phyloP scores from a whole-genome alignment of 35 echinoderm and acorn worm species.

The Diadema setosum region DNA sequence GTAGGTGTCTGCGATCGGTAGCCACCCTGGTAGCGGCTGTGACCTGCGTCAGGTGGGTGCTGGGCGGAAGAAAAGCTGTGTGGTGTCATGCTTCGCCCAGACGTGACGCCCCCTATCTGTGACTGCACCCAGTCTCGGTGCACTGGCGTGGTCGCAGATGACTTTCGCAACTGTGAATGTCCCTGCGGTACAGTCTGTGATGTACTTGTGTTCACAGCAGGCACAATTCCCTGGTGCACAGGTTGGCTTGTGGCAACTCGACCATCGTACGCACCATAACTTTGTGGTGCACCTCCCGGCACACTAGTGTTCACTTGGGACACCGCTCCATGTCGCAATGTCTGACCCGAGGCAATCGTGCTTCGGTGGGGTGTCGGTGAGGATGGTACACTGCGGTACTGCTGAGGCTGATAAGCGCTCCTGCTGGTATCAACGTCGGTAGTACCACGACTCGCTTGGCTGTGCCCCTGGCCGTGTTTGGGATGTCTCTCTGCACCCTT shows the following conservation, averaged over 20 bases:
- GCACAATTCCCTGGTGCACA: background rate
- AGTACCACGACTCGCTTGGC: background rate
- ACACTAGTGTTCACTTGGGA: background rate
- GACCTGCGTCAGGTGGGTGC: background rate
- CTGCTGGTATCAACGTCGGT: background rate
- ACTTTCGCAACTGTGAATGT: background rate
- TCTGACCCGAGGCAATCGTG: background rate
- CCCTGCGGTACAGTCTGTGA: background rate
- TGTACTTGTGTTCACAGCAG: background rate
- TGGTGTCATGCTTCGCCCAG: background rate
- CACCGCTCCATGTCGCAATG: background rate
- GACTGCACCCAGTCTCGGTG: background rate
- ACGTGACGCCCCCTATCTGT: background rate
- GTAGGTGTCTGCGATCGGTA: conserved; percentile 17
- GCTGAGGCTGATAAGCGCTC: background rate
- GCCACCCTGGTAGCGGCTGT: background rate
- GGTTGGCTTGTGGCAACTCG: background rate
- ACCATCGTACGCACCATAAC: too few relatives aligned
- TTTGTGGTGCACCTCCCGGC: background rate
- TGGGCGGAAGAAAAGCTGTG: background rate
- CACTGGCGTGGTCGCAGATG: background rate
- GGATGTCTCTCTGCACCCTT: background rate
- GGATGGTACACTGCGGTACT: background rate
- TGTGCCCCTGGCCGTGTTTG: background rate
- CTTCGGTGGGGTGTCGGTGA: background rate